Base-by-base conservation (phyloP, 2,888 invertebrate species). In the Carterocephalus palaemon region DNA sequence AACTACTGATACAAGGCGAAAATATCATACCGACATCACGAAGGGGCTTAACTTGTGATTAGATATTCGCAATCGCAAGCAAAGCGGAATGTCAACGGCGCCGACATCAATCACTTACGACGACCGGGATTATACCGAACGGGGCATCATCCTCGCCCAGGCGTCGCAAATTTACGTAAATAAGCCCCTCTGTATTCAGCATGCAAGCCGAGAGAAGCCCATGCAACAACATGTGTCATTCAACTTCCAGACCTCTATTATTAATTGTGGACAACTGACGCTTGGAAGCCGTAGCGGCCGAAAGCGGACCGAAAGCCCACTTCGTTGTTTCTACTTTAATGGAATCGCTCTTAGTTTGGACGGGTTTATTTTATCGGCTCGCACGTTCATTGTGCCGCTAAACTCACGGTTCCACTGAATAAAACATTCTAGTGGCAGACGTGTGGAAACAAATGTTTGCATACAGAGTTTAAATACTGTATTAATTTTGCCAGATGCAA, bases 121-220 rank as follows among this genome's bases (percentile, higher is more conserved):
- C 70, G 72, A 64, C 60, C 48, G 70, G 76, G 75, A 78, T 80
- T 80, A 77, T 72, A 67, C 63, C 66, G 68, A 65, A 71, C 56
- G 65, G 65, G 62, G 74, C 75, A 73, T 76, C 79, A 76, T 70
- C 66, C 71, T 66, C 67, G 62, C 57, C 62, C 66, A 68, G 68
- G 74, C 74, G 67, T 70, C 67, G 67, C 61, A 64, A 73, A 82
- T 82, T 80, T 80, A 79, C 82, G 81, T 82, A 82, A 82, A 80
- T 80, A 81, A 80, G 74, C 81, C 80, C 81, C 81, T 82, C 77
- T 82, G 79, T 82, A 82, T 82, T 82, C 82, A 75, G 70, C 74
- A 71, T 80, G 79, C 78, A 75, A 63, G 67, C 68, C 52, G 64
- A 63, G 70, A 70, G 71, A 61, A 72, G 71, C 67, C 76, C 76